A percentile compares a stretch with the other conserved stretches of the same genome.
Evolutionary conservation across 2,113 vertebrate species (phyloP).

Genomic region (Cyanoderma ruficeps): DNA sequence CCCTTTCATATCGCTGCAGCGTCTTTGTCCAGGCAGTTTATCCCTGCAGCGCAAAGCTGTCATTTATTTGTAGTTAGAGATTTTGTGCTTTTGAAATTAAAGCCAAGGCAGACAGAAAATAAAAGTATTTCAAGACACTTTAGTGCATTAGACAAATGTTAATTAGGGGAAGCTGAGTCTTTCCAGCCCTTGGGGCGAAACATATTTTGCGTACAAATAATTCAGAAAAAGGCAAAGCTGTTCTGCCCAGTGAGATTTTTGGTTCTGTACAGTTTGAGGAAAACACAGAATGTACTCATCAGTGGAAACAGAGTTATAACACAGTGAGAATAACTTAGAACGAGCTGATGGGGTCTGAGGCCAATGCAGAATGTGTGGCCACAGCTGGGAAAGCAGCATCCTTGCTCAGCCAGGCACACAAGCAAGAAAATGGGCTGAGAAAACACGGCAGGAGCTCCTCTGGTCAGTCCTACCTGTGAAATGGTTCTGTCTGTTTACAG

Average conservation of each 20-base stretch:
- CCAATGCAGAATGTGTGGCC: neutral
- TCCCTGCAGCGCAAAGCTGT: neutral
- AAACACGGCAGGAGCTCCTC: neutral
- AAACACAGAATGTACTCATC: neutral
- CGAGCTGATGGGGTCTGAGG: neutral
- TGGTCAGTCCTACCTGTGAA: neutral
- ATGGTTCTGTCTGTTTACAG: neutral
- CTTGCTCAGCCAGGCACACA: neutral
- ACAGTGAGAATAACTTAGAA: neutral
- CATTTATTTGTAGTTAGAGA: slow-evolving; percentile 6
- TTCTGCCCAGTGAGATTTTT: neutral
- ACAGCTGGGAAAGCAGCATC: neutral
- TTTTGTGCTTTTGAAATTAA: slow-evolving; percentile 16
- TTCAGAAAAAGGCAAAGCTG: neutral
- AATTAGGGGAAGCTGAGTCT: neutral
- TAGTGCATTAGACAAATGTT: neutral
- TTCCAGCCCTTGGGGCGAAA: neutral
- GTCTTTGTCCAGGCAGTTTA: neutral
- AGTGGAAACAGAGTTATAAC: neutral
- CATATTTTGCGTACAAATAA: neutral
- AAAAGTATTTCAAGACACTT: neutral
- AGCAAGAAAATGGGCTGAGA: neutral
- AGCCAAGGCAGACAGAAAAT: neutral
- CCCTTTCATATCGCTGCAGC: slow-evolving; percentile 27
- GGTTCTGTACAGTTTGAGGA: neutral